Percentiles rank a stretch among this genome's conserved stretches.
Conservation (phyloP, 1,140 invertebrate species). For the Drosophila dunni region DNA sequence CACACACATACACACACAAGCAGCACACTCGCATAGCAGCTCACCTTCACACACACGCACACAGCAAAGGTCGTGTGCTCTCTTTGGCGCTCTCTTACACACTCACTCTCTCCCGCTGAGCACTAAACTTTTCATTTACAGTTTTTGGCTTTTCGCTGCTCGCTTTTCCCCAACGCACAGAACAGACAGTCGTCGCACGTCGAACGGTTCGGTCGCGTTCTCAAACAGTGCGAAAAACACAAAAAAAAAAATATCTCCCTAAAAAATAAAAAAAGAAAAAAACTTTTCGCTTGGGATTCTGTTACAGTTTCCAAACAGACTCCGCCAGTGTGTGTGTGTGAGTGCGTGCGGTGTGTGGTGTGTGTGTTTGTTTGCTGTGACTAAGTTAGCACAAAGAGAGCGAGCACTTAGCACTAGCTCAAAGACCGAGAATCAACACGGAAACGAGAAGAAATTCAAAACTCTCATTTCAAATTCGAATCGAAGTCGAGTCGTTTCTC, state of each 20-base stretch:
- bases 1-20: conserved; percentile 32
- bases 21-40: conserved; percentile 46
- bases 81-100: conserved; percentile 19
- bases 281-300: background rate
- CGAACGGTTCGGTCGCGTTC: conserved; percentile 68
- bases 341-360: background rate
- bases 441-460: background rate
- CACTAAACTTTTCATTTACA: conserved; percentile 71
- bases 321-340: conserved; percentile 35
- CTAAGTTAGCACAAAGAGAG: conserved; percentile 41
- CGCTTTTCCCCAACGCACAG: conserved; percentile 49
- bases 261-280: background rate
- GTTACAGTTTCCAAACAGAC: conserved; percentile 26
- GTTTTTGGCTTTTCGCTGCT: conserved; percentile 43
- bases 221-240: conserved; percentile 10
- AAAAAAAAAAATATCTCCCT: background rate
- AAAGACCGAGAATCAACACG: conserved; percentile 16
- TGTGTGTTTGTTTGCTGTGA: conserved; percentile 39
- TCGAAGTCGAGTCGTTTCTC: background rate
- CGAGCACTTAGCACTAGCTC: conserved; percentile 3
- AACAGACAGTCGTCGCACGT: conserved; percentile 73
- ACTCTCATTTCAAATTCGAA: background rate
- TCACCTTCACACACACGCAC: conserved; percentile 60
- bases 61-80: conserved; percentile 53
- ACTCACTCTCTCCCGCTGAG: conserved; percentile 31